These are phyloP conservation scores for Pipa parva DNA, from an alignment of 2,113 vertebrate species.

Conservation along the genomic window DNA sequence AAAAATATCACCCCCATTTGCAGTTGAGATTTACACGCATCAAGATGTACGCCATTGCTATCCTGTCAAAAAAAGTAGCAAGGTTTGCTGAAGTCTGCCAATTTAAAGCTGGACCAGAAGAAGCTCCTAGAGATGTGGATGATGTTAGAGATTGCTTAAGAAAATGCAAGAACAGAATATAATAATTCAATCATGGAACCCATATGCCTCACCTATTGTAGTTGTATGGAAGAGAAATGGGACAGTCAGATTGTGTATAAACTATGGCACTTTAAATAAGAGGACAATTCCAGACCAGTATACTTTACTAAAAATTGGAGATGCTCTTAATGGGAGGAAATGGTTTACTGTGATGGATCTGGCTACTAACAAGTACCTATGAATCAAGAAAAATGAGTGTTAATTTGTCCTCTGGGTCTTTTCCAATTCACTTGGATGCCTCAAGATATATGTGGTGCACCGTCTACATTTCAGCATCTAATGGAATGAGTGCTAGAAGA, in stretches of 20 bases:
- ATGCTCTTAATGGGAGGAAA: background rate
- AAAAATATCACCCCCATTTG: no score
- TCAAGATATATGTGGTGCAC: no score
- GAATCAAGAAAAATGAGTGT: background rate
- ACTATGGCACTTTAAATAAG: no score
- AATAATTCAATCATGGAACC: background rate
- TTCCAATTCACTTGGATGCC: background rate
- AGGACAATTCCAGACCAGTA: background rate
- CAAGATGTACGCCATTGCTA: no score
- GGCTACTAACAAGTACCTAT: background rate
- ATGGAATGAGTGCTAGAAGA: no score
- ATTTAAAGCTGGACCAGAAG: no score
- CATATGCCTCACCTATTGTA: background rate
- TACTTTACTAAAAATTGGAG: background rate
- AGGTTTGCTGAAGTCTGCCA: no score
- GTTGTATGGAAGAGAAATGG: background rate
- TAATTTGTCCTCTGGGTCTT: background rate
- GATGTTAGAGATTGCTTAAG: background rate
- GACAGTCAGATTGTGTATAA: background rate
- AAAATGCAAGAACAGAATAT: background rate
- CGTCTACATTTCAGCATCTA: no score
- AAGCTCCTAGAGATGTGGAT: no score
- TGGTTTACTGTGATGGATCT: background rate
- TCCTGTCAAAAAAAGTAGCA: no score
- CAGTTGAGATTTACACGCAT: no score